Evolutionary conservation across 2,797 vertebrate species (phyloP), one percentile per base, ranked within the genome.

Genomic region (Ciconia nigra): DNA sequence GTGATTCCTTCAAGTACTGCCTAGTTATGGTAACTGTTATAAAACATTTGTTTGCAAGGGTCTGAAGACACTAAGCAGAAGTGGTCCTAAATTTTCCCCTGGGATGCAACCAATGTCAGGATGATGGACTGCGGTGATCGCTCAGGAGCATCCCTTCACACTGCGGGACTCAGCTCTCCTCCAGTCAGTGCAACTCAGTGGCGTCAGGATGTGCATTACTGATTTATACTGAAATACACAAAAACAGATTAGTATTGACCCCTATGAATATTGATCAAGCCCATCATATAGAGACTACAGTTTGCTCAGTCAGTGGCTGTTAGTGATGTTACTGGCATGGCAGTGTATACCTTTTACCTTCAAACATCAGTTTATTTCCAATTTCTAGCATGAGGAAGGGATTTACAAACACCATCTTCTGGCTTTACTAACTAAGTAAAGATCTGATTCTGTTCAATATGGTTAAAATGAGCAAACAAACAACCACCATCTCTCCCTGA

Each of bases 101-200:
- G 35, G 12, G 37, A 41, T 44, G 11, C 12, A 79, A 49, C 15
- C 37, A 33, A 3, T 5, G 6, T 28, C 28, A 62, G n/a, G 51
- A 74, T 1, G 1, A 35, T 22, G 35, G 41, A 39, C 35, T 28
- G 46, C 1, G 1, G 33, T 1, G 5, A 35, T 11, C 19, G 19
- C 39, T 87, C 37, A 37, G 46, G 22, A 37, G 11, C 55, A 73
- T 51, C 24, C 25, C 14, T 37, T 35, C 25, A 13, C 39, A n/a
- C 52, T 20, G 17, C 1, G 3, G 35, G 25, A 37, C 79, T 61
- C 0, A 0, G 7, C 13, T 82, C 25, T 73, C 26, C 46, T 70
- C 42, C 70, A 44, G 28, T 41, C 41, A 41, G 35, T 16, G 20
- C 55, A 62, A 33, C 11, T 55, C 42, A 39, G n/a, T 41, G 29